Percentiles rank a stretch among this genome's conserved stretches.
phyloP scores from a whole-genome alignment of 2,797 vertebrate species.

The Hemitrygon akajei region DNA sequence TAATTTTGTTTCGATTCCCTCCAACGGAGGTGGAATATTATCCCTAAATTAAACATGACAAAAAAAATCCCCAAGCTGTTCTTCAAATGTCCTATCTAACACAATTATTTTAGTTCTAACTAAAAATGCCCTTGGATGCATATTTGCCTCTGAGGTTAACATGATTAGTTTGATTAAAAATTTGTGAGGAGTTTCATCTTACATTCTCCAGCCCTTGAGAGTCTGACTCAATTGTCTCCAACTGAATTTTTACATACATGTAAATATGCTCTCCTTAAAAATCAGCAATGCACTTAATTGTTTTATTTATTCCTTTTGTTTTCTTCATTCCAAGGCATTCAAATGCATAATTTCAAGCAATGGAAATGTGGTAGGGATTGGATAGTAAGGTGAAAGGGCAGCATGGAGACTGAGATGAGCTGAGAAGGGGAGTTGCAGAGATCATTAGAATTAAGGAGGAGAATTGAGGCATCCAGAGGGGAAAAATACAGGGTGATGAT shows the following conservation, averaged over 20 bases:
- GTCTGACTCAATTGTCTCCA: not conserved
- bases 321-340: not conserved
- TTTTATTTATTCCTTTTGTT: not conserved
- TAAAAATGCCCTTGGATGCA: constrained; percentile 33
- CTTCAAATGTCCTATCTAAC: constrained; percentile 18
- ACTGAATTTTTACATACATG: not conserved
- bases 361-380: not conserved
- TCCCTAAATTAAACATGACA: constrained; percentile 16
- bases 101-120: constrained; percentile 26
- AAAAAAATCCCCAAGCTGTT: constrained; percentile 4
- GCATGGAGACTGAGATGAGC: too few species aligned
- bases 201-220: not conserved
- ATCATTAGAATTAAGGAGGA: too few species aligned
- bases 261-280: not conserved
- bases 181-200: constrained; percentile 28
- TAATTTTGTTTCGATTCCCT: not conserved
- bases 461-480: too few species aligned
- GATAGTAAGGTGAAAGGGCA: too few species aligned
- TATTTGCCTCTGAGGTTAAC: constrained; percentile 27
- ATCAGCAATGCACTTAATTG: not conserved
- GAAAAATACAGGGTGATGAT: too few species aligned
- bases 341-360: not conserved
- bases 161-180: constrained; percentile 34
- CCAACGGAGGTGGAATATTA: not conserved
- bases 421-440: too few species aligned